These are phyloP conservation scores for Condylura cristata DNA, from an alignment of 2,113 vertebrate species.

Conservation along the genomic window DNA sequence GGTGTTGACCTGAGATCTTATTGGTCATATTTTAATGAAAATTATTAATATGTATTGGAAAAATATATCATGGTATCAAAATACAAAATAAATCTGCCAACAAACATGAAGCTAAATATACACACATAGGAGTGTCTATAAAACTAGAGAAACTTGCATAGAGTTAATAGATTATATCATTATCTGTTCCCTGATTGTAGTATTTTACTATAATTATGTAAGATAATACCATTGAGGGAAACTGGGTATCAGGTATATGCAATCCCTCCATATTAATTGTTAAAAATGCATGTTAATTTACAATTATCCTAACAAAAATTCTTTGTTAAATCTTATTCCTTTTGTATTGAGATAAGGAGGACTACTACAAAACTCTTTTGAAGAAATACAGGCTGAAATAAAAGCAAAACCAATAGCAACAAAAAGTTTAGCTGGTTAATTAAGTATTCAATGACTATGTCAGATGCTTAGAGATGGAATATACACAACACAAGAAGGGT, in stretches of 20 bases:
- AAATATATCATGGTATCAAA: not conserved
- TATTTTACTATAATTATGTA: not conserved
- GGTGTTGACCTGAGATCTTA: not conserved
- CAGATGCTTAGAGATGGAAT: not conserved
- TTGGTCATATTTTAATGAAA: not conserved
- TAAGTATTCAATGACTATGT: not conserved
- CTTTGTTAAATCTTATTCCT: not conserved
- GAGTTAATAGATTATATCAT: not conserved
- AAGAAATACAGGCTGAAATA: not conserved
- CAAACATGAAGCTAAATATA: not conserved
- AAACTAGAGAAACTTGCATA: not conserved
- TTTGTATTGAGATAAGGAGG: not conserved
- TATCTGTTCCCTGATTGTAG: not conserved
- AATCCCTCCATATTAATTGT: not conserved
- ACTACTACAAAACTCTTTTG: not conserved
- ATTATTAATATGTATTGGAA: not conserved
- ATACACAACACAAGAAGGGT: not conserved
- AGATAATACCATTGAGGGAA: not conserved
- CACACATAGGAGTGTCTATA: not conserved
- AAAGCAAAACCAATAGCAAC: not conserved
- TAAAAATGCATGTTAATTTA: not conserved
- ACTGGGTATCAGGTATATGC: not conserved
- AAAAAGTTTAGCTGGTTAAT: not conserved
- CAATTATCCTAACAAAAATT: not conserved
- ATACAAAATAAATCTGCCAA: not conserved